Percentiles rank a stretch among this genome's conserved stretches.
Evolutionary conservation across 1,140 invertebrate genomes (phyloP).

Genomic region (Lasioglossum baleicum): DNA sequence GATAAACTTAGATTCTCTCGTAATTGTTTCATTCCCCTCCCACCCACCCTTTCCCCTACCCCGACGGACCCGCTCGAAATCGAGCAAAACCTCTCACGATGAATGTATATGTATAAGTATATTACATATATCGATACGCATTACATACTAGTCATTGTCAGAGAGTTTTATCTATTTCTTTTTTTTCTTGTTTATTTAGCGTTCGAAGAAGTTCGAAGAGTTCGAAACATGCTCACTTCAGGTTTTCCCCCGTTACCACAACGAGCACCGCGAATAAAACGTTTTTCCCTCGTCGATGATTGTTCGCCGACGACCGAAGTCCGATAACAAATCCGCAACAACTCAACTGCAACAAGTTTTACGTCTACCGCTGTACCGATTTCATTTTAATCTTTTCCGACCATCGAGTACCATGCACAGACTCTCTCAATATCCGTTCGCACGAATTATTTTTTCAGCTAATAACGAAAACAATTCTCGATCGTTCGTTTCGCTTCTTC

Average conservation of each 20-base stretch:
- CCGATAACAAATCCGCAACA: constrained; percentile 30
- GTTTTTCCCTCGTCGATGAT: constrained; percentile 8
- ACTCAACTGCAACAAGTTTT: constrained; percentile 20
- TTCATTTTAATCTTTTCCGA: too few species aligned
- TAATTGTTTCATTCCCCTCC: neutral
- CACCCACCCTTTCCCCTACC: neutral
- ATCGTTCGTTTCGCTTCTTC: too few species aligned
- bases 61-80: neutral
- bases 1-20: constrained; percentile 47
- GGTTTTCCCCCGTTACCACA: constrained; percentile 13
- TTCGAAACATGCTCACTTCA: constrained; percentile 50
- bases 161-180: constrained; percentile 50
- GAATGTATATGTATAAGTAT: constrained; percentile 24
- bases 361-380: neutral
- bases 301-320: constrained; percentile 1
- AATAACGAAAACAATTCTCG: too few species aligned
- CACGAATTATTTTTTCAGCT: too few species aligned
- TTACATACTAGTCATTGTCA: constrained; percentile 75
- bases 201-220: constrained; percentile 61
- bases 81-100: constrained; percentile 8
- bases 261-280: constrained; percentile 13
- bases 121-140: constrained; percentile 65
- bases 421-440: too few species aligned
- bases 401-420: too few species aligned
- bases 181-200: constrained; percentile 50